Conservation (phyloP, 1,140 invertebrate genomes). For the Danaus melanippus region DNA sequence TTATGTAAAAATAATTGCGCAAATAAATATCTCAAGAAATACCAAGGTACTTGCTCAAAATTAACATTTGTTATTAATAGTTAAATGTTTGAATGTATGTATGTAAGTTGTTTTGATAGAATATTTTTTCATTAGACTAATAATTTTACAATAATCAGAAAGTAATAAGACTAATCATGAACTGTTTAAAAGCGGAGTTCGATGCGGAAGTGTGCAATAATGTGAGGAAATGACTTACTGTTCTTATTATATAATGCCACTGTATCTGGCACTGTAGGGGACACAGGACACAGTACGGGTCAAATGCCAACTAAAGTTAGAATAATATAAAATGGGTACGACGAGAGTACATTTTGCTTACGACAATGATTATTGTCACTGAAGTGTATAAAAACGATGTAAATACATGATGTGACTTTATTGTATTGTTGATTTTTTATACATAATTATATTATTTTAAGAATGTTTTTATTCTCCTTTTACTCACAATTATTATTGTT, state of each 20-base stretch:
- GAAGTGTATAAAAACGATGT: conserved; percentile 45
- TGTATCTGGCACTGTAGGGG: not conserved
- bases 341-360: conserved; percentile 38
- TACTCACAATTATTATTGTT: conserved; percentile 58
- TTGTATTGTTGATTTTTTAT: conserved; percentile 58
- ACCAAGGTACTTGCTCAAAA: no score
- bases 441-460: conserved; percentile 57
- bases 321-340: conserved; percentile 56
- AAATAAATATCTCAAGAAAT: no score
- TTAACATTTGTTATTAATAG: no score
- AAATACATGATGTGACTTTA: conserved; percentile 57
- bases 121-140: no score
- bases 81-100: no score
- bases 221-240: conserved; percentile 2
- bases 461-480: conserved; percentile 57
- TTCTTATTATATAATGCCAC: conserved; percentile 3
- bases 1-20: no score
- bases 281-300: conserved; percentile 27
- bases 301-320: conserved; percentile 40
- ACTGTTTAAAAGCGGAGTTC: conserved; percentile 1
- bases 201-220: not conserved
- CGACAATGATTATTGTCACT: conserved; percentile 32
- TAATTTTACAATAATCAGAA: no score
- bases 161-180: no score
- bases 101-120: no score